Conservation (phyloP, 2,888 invertebrate species). For the Polydrusus cervinus region DNA sequence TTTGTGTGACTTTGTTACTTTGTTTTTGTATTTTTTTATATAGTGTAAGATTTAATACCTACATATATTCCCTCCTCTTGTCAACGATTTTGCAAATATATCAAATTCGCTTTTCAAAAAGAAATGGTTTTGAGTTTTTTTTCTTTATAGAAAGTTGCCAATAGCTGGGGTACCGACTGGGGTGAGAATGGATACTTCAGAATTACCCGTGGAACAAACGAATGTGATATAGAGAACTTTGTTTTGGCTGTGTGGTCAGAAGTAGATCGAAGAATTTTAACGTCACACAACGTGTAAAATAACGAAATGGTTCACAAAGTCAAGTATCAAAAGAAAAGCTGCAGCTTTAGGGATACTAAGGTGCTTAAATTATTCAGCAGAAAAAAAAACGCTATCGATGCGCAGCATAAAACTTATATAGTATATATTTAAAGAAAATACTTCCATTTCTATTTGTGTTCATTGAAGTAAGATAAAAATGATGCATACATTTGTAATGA, state of each 20-base stretch:
- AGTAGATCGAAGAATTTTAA: conserved; percentile 60
- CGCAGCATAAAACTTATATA: not conserved
- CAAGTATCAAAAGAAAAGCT: not conserved
- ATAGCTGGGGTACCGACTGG: conserved; percentile 95
- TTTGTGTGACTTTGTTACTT: too few species aligned
- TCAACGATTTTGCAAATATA: too few species aligned
- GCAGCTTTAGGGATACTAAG: not conserved
- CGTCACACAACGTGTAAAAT: conserved; percentile 15
- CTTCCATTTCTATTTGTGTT: too few species aligned
- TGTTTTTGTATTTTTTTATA: too few species aligned
- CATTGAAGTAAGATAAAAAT: too few species aligned
- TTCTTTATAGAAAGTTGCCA: conserved; percentile 85
- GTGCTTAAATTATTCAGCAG: not conserved
- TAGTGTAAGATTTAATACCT: too few species aligned
- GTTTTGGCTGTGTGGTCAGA: conserved; percentile 86
- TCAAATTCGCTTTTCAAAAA: too few species aligned
- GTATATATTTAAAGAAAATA: not conserved
- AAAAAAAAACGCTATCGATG: too few species aligned
- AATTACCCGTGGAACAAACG: conserved; percentile 88
- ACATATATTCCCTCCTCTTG: too few species aligned
- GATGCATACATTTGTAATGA: too few species aligned
- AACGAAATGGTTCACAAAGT: not conserved
- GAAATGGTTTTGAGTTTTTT: not conserved
- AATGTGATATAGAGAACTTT: conserved; percentile 92
- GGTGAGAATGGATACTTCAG: conserved; percentile 94